These are phyloP conservation scores for Sebastes goodei DNA, from an alignment of 2,797 vertebrate genomes.

Conservation along the genomic window DNA sequence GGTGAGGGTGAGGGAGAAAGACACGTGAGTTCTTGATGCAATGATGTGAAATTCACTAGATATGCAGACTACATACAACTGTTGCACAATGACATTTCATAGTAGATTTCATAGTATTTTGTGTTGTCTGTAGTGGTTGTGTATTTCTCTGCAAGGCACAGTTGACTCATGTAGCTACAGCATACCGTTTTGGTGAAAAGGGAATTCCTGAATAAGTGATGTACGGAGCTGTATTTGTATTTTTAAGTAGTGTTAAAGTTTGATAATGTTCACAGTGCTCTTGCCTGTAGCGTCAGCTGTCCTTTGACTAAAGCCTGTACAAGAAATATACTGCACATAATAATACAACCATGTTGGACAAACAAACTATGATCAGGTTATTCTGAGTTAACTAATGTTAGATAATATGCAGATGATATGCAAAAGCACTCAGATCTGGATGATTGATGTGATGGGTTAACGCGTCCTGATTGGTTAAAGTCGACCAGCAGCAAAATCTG, in stretches of 20 bases:
- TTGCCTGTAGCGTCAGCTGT: neutral
- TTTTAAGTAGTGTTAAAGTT: neutral
- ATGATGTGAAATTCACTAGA: neutral
- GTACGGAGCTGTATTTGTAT: neutral
- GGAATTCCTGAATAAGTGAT: constrained; percentile 1
- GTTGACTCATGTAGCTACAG: neutral
- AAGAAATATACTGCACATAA: neutral
- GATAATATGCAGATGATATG: neutral
- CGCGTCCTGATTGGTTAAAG: neutral
- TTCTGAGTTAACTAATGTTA: neutral
- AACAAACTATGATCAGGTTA: neutral
- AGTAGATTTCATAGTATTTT: neutral
- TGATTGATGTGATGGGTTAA: neutral
- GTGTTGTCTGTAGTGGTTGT: neutral
- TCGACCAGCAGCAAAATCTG: neutral
- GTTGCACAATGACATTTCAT: neutral
- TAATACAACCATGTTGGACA: neutral
- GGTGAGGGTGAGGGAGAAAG: neutral
- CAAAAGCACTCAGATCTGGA: neutral
- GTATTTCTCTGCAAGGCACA: neutral
- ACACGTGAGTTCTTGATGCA: neutral
- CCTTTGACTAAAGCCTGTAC: neutral
- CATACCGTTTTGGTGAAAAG: neutral
- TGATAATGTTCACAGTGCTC: neutral
- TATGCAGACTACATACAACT: neutral